phyloP scores from a whole-genome alignment of 2,113 vertebrate species.

The Alouatta palliata region DNA sequence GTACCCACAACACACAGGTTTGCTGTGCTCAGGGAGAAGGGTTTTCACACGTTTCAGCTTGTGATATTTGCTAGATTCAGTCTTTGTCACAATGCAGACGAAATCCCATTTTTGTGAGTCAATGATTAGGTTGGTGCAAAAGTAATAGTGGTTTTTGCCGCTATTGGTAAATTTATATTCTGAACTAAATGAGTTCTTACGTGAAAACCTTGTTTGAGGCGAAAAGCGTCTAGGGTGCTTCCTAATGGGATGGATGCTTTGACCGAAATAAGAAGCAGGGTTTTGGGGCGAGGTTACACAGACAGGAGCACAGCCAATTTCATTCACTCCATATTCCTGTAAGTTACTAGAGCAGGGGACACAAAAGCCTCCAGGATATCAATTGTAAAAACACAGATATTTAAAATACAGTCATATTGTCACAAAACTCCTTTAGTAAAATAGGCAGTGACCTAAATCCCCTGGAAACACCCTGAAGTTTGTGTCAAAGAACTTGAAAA shows the following conservation, averaged over 20 bases:
- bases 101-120: not conserved
- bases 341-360: not conserved
- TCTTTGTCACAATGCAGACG: not conserved
- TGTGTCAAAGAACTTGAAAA: not conserved
- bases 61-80: not conserved
- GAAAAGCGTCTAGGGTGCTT: not conserved
- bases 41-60: not conserved
- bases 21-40: not conserved
- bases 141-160: too few species aligned
- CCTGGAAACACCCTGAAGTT: not conserved
- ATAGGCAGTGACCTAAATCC: not conserved
- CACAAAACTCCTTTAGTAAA: not conserved
- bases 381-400: not conserved
- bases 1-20: fast-evolving
- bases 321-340: not conserved
- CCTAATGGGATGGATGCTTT: not conserved
- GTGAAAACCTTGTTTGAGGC: conserved; percentile 5
- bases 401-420: not conserved
- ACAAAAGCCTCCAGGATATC: not conserved
- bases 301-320: not conserved
- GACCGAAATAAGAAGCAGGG: not conserved
- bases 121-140: not conserved
- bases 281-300: not conserved
- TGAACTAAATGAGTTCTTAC: not conserved
- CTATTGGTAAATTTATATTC: not conserved